Base-by-base conservation (phyloP, 1,140 invertebrate genomes). In the Harlomillsia oculata region DNA sequence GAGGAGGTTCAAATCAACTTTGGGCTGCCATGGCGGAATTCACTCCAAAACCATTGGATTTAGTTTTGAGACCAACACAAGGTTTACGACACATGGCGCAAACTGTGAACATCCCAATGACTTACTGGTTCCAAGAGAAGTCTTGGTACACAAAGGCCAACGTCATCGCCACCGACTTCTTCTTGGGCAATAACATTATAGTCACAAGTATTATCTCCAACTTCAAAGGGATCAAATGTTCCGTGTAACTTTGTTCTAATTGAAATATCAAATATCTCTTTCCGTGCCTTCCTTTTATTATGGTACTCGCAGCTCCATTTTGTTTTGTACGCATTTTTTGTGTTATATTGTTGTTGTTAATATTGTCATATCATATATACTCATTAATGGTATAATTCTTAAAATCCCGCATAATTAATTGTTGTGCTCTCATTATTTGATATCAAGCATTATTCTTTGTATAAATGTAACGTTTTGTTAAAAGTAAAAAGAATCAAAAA, bases 11-110 rank as follows among this genome's bases (percentile, higher is more conserved):
- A 71, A 69, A 20, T 72, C 72, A 43, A 78, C 1, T 67, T 84
- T 41, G 30, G 16, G 83, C 85, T 0, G 78, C 82, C 1, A 88
- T 88, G 86, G 84, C 84, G 0, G 84, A 89, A 70, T 75, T 86
- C 25, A 89, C 87, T 0, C 84, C 85, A 1, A 76, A 75, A 16
- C 74, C 81, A 0, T 69, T 82, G 30, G 83, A 85, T 53, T 74
- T 87, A 34, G 70, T 87, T 8, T 76, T 86, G 41, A 67, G 75
- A 5, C 71, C 75, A 14, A 78, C 63, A 46, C 69, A 79, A 6
- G 83, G 82, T 8, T 68, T 89, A 16, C 71, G 85, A 18, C 75
- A 78, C 20, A 76, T 86, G 67, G 84, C 85, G 0, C 77, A 87
- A 62, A 71, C 69, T 0, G 77, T 84, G 11, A 87, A 87, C 68